phyloP scores from a whole-genome alignment of 2,888 invertebrate genomes.

The Cryptocephalus moraei region DNA sequence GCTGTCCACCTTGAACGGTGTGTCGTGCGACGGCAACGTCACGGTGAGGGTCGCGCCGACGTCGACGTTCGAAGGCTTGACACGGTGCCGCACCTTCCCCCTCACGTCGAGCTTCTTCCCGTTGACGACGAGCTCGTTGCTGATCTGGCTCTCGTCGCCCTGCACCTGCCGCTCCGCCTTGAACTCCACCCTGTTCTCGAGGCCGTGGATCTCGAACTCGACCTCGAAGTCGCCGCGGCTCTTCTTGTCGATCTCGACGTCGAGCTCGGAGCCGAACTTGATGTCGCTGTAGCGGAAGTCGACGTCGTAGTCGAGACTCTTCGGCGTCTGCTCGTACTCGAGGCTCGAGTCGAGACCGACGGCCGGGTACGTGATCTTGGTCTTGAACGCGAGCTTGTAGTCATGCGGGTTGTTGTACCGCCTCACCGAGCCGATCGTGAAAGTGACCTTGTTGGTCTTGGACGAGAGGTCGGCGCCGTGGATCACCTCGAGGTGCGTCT shows the following conservation, averaged over 20 bases:
- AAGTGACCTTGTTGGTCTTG: slow-evolving; percentile 43
- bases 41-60: slow-evolving; percentile 47
- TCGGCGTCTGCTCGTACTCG: slow-evolving; percentile 48
- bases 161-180: slow-evolving; percentile 48
- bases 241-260: slow-evolving; percentile 36
- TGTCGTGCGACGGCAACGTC: slow-evolving; percentile 45
- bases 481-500: slow-evolving; percentile 35
- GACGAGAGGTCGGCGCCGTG: slow-evolving; percentile 54
- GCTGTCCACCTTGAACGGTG: slow-evolving; percentile 39
- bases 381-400: slow-evolving; percentile 43
- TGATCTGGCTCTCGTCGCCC: slow-evolving; percentile 49
- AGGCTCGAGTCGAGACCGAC: slow-evolving; percentile 42
- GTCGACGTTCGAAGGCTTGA: slow-evolving; percentile 45
- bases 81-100: slow-evolving; percentile 46
- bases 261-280: slow-evolving; percentile 43
- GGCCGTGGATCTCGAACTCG: slow-evolving; percentile 44
- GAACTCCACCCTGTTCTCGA: slow-evolving; percentile 43
- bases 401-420: slow-evolving; percentile 33
- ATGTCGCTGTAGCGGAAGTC: slow-evolving; percentile 49
- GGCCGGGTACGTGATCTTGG: slow-evolving; percentile 46
- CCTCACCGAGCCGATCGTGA: slow-evolving; percentile 25
- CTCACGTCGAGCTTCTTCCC: slow-evolving; percentile 53
- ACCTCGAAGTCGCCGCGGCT: slow-evolving; percentile 44
- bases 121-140: slow-evolving; percentile 48
- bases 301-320: slow-evolving; percentile 46